These are phyloP conservation scores for Planiliza haematocheilus DNA, from an alignment of 2,113 vertebrate species.

Conservation along the genomic window DNA sequence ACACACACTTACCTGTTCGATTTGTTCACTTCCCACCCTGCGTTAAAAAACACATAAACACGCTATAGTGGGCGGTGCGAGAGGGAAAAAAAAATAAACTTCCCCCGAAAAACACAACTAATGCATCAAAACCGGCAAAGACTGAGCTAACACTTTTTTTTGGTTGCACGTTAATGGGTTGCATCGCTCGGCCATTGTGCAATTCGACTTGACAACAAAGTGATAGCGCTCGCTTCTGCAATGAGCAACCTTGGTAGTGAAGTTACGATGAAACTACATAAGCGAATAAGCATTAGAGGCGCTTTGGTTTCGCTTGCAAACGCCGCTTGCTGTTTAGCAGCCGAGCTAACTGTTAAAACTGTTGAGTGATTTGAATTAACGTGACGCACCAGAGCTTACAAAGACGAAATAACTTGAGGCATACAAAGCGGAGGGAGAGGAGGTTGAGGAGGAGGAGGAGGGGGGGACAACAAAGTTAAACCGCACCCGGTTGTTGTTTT, in stretches of 20 bases:
- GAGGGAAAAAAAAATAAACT: neutral
- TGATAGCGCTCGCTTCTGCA: constrained; percentile 54
- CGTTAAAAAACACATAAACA: neutral
- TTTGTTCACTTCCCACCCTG: neutral
- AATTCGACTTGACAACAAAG: constrained; percentile 75
- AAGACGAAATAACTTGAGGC: constrained; percentile 68
- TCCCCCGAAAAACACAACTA: neutral
- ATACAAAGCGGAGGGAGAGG: constrained; percentile 41
- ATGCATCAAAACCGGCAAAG: neutral
- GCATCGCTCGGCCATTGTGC: constrained; percentile 62
- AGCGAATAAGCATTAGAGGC: fast-evolving
- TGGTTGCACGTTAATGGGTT: neutral
- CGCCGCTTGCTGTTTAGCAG: neutral
- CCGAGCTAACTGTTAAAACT: neutral
- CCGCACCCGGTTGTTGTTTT: neutral
- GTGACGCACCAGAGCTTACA: constrained; percentile 65
- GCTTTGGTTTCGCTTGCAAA: neutral
- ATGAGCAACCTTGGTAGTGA: constrained; percentile 29
- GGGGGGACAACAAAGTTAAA: constrained; percentile 56
- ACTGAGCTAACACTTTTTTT: neutral
- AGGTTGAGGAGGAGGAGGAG: too few species aligned
- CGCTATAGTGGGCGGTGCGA: neutral
- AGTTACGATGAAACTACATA: constrained; percentile 21
- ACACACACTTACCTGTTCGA: constrained; percentile 48
- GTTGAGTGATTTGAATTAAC: constrained; percentile 64